Evolutionary conservation across 2,888 invertebrate species (phyloP).

Genomic region (Andrena bucephala): DNA sequence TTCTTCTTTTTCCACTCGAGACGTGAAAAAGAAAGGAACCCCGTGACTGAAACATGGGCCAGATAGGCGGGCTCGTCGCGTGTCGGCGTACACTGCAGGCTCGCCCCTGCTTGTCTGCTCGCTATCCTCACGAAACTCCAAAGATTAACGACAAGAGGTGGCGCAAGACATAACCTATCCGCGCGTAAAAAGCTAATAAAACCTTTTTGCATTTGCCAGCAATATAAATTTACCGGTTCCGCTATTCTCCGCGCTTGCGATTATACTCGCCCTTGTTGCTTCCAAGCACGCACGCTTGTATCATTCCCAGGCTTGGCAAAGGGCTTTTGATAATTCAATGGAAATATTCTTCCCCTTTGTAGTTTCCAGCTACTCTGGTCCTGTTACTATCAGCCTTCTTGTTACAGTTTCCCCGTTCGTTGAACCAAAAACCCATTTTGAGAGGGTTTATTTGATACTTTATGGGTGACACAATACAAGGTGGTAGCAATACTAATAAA

Average conservation of each 20-base stretch:
- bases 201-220: conserved; percentile 77
- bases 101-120: conserved; percentile 77
- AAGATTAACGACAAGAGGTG: conserved; percentile 83
- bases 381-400: background rate
- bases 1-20: conserved; percentile 74
- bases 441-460: too few species aligned
- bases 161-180: conserved; percentile 82
- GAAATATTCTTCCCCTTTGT: conserved; percentile 21
- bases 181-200: conserved; percentile 81
- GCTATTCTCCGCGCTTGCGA: conserved; percentile 65
- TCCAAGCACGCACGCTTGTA: conserved; percentile 64
- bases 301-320: conserved; percentile 18
- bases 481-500: too few species aligned
- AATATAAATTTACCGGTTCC: conserved; percentile 75
- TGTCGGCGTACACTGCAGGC: conserved; percentile 78
- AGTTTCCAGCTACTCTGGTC: background rate
- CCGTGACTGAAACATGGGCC: conserved; percentile 80
- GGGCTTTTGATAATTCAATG: conserved; percentile 62
- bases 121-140: conserved; percentile 81
- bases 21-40: conserved; percentile 77
- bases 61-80: conserved; percentile 82
- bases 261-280: conserved; percentile 72
- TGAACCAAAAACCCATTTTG: background rate
- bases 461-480: too few species aligned
- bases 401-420: background rate